A percentile compares a stretch with the other conserved stretches of the same genome.
These are phyloP conservation scores for Apeira syringaria DNA, from an alignment of 2,888 invertebrate species.

Conservation along the genomic window DNA sequence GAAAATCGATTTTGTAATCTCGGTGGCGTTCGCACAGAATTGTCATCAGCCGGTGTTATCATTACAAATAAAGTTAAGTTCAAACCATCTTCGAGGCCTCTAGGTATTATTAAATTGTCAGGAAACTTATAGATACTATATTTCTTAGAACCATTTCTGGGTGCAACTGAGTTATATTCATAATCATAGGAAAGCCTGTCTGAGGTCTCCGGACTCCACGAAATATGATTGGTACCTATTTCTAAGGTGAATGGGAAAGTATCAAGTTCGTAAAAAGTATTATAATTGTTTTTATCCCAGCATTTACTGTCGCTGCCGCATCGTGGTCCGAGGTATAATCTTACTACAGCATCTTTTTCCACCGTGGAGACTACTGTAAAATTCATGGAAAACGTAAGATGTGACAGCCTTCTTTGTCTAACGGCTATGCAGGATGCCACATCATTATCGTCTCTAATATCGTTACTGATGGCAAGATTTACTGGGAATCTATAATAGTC, in stretches of 20 bases:
- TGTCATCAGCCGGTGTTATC: slow-evolving; percentile 48
- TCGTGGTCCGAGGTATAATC: slow-evolving; percentile 67
- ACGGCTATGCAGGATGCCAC: slow-evolving; percentile 44
- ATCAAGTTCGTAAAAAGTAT: slow-evolving; percentile 63
- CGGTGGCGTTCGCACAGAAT: slow-evolving; percentile 30
- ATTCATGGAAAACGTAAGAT: slow-evolving; percentile 53
- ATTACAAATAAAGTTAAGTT: slow-evolving; percentile 68
- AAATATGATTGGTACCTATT: slow-evolving; percentile 54
- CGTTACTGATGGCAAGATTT: slow-evolving; percentile 44
- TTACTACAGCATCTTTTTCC: slow-evolving; percentile 46
- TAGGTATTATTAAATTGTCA: slow-evolving; percentile 61
- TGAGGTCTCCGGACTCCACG: slow-evolving; percentile 56
- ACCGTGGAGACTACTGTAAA: slow-evolving; percentile 54
- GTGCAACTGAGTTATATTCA: slow-evolving; percentile 47
- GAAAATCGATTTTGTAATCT: slow-evolving; percentile 44
- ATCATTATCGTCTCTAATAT: slow-evolving; percentile 26
- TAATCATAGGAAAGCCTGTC: slow-evolving; percentile 51
- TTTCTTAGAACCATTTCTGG: slow-evolving; percentile 12
- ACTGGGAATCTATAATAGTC: slow-evolving; percentile 59
- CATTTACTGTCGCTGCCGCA: slow-evolving; percentile 48
- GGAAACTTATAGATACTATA: slow-evolving; percentile 61
- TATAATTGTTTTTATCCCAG: slow-evolving; percentile 44
- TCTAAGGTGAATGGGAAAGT: slow-evolving; percentile 46
- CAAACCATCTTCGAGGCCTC: slow-evolving; percentile 58
- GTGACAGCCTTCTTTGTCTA: slow-evolving; percentile 61